Conservation (phyloP, 1,140 invertebrate species). For the Oreohelix idahoensis region DNA sequence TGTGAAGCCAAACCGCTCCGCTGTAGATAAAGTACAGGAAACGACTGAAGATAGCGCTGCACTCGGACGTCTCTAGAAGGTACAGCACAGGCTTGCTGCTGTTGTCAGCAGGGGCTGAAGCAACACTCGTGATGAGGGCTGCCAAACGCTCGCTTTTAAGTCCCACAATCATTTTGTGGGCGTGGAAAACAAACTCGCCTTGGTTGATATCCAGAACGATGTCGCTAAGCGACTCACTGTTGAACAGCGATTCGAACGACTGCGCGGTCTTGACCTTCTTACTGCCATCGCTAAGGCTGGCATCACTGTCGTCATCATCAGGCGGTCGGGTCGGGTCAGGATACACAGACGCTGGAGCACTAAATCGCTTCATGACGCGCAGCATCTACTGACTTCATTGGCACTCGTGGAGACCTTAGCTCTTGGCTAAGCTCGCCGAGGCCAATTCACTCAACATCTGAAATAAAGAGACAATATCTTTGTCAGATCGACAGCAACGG, state of each 20-base stretch:
- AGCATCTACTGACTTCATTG: not conserved
- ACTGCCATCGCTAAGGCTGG: constrained; percentile 42
- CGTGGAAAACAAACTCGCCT: constrained; percentile 62
- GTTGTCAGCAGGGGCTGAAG: constrained; percentile 34
- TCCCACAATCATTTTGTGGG: constrained; percentile 66
- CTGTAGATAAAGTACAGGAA: constrained; percentile 70
- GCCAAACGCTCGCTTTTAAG: constrained; percentile 67
- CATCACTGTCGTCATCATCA: constrained; percentile 23
- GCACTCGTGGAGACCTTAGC: not conserved
- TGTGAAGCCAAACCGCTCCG: constrained; percentile 68
- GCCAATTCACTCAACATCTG: too few relatives aligned
- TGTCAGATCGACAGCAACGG: too few relatives aligned
- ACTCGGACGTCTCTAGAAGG: constrained; percentile 59
- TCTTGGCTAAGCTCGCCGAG: not conserved
- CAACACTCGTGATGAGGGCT: constrained; percentile 54
- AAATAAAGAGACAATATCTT: too few relatives aligned
- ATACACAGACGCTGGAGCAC: constrained; percentile 52
- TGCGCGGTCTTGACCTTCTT: constrained; percentile 66
- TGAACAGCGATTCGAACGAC: constrained; percentile 66
- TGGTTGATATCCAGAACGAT: constrained; percentile 62
- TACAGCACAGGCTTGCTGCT: constrained; percentile 53
- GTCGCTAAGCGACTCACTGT: constrained; percentile 65
- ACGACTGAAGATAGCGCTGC: constrained; percentile 64
- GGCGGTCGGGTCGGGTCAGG: constrained; percentile 61
- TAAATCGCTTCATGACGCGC: constrained; percentile 46